These are phyloP conservation scores for Drosophila recens DNA, from an alignment of 2,888 invertebrate species.

Conservation along the genomic window DNA sequence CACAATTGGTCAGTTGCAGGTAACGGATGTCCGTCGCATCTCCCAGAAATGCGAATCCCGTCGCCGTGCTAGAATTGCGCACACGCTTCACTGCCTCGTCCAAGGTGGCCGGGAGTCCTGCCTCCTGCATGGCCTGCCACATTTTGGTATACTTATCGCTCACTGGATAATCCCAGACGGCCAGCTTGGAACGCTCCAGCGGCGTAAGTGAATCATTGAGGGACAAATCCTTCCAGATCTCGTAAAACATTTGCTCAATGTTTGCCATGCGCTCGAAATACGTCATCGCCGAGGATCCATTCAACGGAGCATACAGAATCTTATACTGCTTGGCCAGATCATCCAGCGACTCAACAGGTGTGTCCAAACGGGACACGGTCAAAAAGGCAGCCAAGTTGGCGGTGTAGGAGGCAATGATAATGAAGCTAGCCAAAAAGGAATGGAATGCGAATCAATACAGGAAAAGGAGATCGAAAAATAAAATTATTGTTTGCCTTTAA, in stretches of 20 bases:
- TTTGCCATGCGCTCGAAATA: constrained; percentile 98
- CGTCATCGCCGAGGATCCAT: constrained; percentile 95
- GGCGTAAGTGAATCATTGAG: constrained; percentile 96
- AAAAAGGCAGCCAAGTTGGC: constrained; percentile 99
- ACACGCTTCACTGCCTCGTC: constrained; percentile 93
- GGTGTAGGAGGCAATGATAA: constrained; percentile 99
- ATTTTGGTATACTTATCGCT: constrained; percentile 99
- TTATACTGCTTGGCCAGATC: constrained; percentile 98
- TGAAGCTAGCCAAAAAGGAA: constrained; percentile 87
- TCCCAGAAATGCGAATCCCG: constrained; percentile 96
- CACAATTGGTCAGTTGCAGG: constrained; percentile 86
- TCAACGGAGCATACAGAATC: constrained; percentile 96
- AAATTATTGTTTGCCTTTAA: too few species aligned
- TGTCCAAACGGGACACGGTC: constrained; percentile 96
- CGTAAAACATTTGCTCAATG: constrained; percentile 97
- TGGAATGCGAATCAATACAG: background rate
- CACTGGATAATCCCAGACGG: constrained; percentile 99
- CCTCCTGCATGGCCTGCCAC: constrained; percentile 97
- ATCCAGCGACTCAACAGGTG: constrained; percentile 96
- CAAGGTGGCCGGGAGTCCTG: constrained; percentile 91
- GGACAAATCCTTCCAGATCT: constrained; percentile 99
- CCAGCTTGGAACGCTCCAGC: constrained; percentile 95
- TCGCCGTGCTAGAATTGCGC: constrained; percentile 88
- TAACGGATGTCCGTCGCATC: constrained; percentile 96
- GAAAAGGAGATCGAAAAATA: too few species aligned